Conservation (phyloP, 1,140 invertebrate species). For the Bombus impatiens region DNA sequence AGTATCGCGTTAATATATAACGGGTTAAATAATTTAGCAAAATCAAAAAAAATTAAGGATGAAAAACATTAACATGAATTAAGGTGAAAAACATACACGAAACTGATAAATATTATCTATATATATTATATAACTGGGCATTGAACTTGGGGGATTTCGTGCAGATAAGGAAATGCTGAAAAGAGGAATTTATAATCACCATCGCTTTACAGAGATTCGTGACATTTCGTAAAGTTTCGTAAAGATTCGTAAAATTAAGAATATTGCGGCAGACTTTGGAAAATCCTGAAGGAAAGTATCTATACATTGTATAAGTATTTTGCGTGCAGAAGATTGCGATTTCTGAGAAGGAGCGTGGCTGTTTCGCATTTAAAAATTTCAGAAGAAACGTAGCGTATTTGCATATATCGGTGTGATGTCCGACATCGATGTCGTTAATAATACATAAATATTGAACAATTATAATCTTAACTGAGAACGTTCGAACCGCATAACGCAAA, state of each 20-base stretch:
- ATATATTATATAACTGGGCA: background rate
- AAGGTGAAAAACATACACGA: too few species aligned
- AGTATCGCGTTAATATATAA: too few species aligned
- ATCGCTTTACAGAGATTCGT: background rate
- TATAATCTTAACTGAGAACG: slow-evolving; percentile 22
- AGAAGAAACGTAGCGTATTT: slow-evolving; percentile 23
- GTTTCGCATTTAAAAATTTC: slow-evolving; percentile 29
- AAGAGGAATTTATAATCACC: background rate
- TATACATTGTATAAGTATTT: background rate
- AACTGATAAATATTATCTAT: too few species aligned
- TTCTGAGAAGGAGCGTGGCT: background rate
- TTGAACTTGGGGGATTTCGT: background rate
- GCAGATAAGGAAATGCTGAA: background rate
- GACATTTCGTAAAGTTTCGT: too few species aligned
- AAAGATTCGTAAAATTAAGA: background rate
- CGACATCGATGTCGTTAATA: background rate
- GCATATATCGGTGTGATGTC: background rate
- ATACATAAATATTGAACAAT: slow-evolving; percentile 7
- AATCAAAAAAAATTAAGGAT: too few species aligned
- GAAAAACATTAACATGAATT: too few species aligned
- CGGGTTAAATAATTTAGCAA: too few species aligned
- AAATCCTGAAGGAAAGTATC: background rate
- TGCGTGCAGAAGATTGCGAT: slow-evolving; percentile 35
- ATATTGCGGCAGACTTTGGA: background rate
- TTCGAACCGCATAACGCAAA: slow-evolving; percentile 1